phyloP scores from a whole-genome alignment of 2,888 invertebrate genomes.

The Mythimna pallens region DNA sequence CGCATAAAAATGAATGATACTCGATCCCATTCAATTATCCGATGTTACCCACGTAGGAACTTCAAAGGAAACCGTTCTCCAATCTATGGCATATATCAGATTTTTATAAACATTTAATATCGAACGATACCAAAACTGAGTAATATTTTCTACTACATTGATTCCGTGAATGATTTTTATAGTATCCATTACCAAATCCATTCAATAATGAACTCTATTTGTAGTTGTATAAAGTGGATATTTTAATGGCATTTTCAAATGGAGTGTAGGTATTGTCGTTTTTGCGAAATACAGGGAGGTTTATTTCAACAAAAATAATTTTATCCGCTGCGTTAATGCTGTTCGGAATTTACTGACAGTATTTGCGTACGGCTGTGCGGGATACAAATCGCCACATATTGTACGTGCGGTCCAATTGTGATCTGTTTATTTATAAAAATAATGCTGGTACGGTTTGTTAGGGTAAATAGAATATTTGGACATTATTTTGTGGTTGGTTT shows the following conservation, averaged over 20 bases:
- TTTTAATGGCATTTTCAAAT: constrained; percentile 1
- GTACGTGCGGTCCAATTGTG: constrained; percentile 51
- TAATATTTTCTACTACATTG: constrained; percentile 64
- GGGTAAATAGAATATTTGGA: background rate
- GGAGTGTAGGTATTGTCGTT: constrained; percentile 39
- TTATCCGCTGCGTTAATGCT: constrained; percentile 60
- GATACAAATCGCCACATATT: constrained; percentile 55
- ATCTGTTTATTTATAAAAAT: constrained; percentile 53
- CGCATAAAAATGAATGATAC: constrained; percentile 2
- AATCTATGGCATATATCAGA: constrained; percentile 33
- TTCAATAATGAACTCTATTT: constrained; percentile 21
- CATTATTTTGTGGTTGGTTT: background rate
- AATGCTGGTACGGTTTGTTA: constrained; percentile 37
- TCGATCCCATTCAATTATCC: constrained; percentile 15
- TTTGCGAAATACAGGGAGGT: constrained; percentile 45
- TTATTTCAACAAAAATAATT: constrained; percentile 65
- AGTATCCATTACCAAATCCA: constrained; percentile 2
- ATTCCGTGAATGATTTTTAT: constrained; percentile 58
- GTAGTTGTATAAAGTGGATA: background rate
- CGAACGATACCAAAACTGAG: constrained; percentile 40
- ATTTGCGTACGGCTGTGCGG: constrained; percentile 59
- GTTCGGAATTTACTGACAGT: constrained; percentile 56
- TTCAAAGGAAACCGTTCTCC: constrained; percentile 31
- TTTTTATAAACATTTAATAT: constrained; percentile 45
- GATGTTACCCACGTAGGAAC: constrained; percentile 10